A percentile compares a stretch with the other conserved stretches of the same genome.
These are phyloP conservation scores for Pediacus dermestoides DNA, from an alignment of 2,888 invertebrate genomes.

Conservation along the genomic window DNA sequence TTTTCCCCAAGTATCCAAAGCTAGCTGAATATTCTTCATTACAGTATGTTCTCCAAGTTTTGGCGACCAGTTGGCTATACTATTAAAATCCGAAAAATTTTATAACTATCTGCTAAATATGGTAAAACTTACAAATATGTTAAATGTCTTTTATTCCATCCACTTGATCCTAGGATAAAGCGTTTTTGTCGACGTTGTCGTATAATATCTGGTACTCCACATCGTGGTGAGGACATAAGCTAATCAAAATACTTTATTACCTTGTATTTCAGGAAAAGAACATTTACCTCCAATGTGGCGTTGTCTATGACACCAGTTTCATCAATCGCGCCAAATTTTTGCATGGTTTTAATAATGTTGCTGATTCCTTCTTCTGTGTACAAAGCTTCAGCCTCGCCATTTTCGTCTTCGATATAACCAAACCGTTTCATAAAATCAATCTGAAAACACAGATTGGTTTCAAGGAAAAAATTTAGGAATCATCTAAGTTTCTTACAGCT, in stretches of 20 bases:
- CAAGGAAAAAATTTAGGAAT: neutral
- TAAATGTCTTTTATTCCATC: slow-evolving; percentile 66
- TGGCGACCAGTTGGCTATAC: slow-evolving; percentile 67
- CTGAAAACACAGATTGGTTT: slow-evolving; percentile 49
- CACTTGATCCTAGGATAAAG: slow-evolving; percentile 58
- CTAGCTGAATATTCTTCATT: slow-evolving; percentile 56
- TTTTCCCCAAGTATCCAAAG: slow-evolving; percentile 66
- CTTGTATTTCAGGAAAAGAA: no score
- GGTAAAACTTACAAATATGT: slow-evolving; percentile 61
- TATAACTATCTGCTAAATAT: slow-evolving; percentile 8
- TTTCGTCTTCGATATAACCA: slow-evolving; percentile 60
- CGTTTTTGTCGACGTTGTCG: slow-evolving; percentile 52
- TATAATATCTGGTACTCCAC: slow-evolving; percentile 68
- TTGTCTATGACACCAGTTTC: slow-evolving; percentile 66
- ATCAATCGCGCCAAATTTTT: slow-evolving; percentile 67
- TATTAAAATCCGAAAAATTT: no score
- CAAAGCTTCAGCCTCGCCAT: slow-evolving; percentile 56
- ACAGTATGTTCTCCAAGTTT: slow-evolving; percentile 58
- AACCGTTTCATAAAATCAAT: slow-evolving; percentile 65
- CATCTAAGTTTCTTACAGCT: slow-evolving; percentile 2
- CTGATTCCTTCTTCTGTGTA: slow-evolving; percentile 62
- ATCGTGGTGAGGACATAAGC: slow-evolving; percentile 64
- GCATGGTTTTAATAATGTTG: slow-evolving; percentile 63
- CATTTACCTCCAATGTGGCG: slow-evolving; percentile 60
- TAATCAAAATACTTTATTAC: slow-evolving; percentile 43